Evolutionary conservation across 2,888 invertebrate species (phyloP).

Genomic region (Trichogramma evanescens): DNA sequence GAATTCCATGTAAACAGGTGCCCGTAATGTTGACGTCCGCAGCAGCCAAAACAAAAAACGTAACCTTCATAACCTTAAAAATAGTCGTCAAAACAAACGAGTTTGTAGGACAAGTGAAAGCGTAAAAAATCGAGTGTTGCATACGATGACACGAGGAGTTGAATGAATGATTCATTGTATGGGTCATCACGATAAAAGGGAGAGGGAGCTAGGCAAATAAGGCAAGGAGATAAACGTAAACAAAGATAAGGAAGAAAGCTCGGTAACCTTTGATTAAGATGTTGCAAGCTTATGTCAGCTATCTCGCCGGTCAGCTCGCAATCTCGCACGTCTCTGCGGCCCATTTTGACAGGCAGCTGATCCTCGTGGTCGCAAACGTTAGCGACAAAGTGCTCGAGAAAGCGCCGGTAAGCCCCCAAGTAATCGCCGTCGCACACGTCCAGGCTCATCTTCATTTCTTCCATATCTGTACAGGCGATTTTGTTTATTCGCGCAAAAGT

Average conservation of each 20-base stretch:
- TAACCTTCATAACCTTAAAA: conserved; percentile 19
- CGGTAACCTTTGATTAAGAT: conserved; percentile 66
- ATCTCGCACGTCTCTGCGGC: conserved; percentile 62
- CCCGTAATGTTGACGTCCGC: not conserved
- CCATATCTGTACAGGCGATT: not conserved
- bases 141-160: too few relatives aligned
- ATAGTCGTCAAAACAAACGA: conserved; percentile 7
- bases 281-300: conserved; percentile 69
- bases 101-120: too few relatives aligned
- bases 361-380: conserved; percentile 65
- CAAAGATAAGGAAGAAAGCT: not conserved
- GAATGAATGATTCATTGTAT: too few relatives aligned
- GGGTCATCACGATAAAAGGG: too few relatives aligned
- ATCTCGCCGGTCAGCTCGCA: conserved; percentile 68
- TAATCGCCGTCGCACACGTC: conserved; percentile 55
- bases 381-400: conserved; percentile 65
- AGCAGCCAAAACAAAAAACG: conserved; percentile 3
- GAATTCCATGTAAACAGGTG: conserved; percentile 10
- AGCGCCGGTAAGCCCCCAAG: conserved; percentile 61
- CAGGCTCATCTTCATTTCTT: conserved; percentile 8
- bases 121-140: too few relatives aligned
- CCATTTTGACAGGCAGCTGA: conserved; percentile 67
- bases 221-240: not conserved
- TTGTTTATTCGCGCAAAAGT: too few relatives aligned
- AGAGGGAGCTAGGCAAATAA: too few relatives aligned